Percentiles rank a stretch among this genome's conserved stretches.
phyloP scores from a whole-genome alignment of 2,797 vertebrate genomes.

The Rhinella marina region DNA sequence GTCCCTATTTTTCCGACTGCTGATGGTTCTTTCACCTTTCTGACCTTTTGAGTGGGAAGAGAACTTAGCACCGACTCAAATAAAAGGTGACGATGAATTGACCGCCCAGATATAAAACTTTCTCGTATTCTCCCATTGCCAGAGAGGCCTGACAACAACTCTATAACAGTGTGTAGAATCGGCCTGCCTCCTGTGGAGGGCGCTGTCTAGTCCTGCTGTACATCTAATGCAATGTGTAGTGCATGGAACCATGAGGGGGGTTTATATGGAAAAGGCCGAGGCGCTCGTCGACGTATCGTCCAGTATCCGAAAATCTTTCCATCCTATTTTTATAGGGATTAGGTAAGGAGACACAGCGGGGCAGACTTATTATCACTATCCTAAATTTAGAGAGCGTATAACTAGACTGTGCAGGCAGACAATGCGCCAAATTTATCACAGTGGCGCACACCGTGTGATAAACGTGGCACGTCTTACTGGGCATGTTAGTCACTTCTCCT shows the following conservation, averaged over 20 bases:
- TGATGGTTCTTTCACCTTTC: slow-evolving; percentile 18
- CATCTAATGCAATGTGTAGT: background rate
- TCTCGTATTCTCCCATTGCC: slow-evolving; percentile 65
- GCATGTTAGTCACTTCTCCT: no score
- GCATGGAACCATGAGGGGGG: background rate
- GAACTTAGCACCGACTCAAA: background rate
- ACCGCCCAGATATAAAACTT: slow-evolving; percentile 22
- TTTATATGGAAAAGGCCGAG: background rate
- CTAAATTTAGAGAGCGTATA: no score
- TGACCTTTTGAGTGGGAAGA: slow-evolving; percentile 8
- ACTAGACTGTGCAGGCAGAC: no score
- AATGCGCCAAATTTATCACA: no score
- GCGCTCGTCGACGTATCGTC: background rate
- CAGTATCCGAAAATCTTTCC: background rate
- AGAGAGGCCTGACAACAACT: slow-evolving; percentile 60
- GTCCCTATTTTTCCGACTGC: slow-evolving; percentile 12
- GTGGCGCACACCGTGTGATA: no score
- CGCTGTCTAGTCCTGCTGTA: background rate
- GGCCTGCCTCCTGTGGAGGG: background rate
- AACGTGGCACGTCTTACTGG: no score
- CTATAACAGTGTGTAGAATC: slow-evolving; percentile 15
- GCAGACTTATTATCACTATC: no score
- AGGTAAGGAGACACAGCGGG: background rate
- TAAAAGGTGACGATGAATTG: background rate
- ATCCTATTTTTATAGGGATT: background rate